These are phyloP conservation scores for Crossaster papposus DNA, from an alignment of 53 echinoderm and acorn worm species.

Conservation along the genomic window DNA sequence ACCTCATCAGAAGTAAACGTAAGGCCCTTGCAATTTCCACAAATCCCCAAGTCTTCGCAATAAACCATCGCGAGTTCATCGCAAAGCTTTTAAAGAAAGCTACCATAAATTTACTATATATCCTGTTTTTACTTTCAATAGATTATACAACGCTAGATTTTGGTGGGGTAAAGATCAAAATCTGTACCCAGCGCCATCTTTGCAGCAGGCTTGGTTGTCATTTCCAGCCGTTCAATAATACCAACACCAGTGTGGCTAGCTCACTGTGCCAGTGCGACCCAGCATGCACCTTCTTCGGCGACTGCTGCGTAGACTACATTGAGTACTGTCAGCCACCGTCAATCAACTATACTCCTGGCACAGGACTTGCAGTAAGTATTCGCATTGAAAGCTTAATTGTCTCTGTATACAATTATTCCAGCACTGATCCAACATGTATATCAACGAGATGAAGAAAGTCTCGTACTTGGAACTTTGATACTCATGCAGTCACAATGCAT, in stretches of 20 bases:
- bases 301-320: slow-evolving; percentile 43
- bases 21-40: too few relatives aligned
- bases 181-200: slow-evolving; percentile 34
- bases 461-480: too few relatives aligned
- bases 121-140: neutral
- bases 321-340: slow-evolving; percentile 1
- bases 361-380: slow-evolving; percentile 9
- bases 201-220: slow-evolving; percentile 40
- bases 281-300: slow-evolving; percentile 35
- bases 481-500: too few relatives aligned
- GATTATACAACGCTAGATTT: neutral
- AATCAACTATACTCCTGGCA: neutral
- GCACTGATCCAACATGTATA: too few relatives aligned
- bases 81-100: neutral
- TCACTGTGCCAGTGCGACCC: slow-evolving; percentile 51
- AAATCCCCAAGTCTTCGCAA: too few relatives aligned
- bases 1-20: too few relatives aligned
- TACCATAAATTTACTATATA: neutral
- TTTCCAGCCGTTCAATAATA: slow-evolving; percentile 1
- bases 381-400: neutral
- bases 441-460: too few relatives aligned
- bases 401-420: too few relatives aligned
- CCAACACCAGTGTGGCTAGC: neutral
- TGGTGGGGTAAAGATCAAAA: neutral
- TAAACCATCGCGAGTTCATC: too few relatives aligned